Conservation (phyloP, 2,113 vertebrate species). For the Gymnobelideus leadbeateri region DNA sequence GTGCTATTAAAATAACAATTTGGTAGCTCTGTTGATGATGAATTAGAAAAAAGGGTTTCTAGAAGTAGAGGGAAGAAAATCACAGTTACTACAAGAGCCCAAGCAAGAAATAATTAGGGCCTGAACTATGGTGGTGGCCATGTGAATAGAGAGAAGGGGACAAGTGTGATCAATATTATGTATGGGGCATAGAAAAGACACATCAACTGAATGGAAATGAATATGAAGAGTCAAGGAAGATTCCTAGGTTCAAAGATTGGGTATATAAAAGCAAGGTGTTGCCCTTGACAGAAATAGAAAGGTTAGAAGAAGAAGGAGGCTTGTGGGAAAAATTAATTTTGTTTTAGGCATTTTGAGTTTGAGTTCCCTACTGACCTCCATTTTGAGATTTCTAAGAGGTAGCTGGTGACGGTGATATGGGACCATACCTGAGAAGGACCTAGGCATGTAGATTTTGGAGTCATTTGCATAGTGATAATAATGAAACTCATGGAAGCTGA, state of each 20-base stretch:
- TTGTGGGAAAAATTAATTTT: not conserved
- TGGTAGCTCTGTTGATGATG: not conserved
- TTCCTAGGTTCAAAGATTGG: not conserved
- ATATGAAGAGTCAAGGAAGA: not conserved
- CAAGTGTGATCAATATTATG: not conserved
- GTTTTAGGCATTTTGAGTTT: not conserved
- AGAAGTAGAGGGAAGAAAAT: not conserved
- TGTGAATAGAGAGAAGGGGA: too few relatives aligned
- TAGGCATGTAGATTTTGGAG: not conserved
- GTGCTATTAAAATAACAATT: not conserved
- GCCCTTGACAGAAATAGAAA: not conserved
- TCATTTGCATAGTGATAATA: not conserved
- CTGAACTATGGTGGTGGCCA: not conserved
- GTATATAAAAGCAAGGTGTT: not conserved
- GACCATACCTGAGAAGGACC: not conserved
- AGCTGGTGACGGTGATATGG: not conserved
- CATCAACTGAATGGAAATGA: not conserved
- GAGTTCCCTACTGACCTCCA: not conserved
- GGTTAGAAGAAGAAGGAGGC: not conserved
- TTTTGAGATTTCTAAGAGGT: not conserved
- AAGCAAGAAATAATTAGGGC: not conserved
- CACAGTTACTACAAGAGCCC: not conserved
- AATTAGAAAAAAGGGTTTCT: not conserved
- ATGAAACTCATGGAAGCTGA: not conserved
- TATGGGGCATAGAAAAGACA: not conserved